These are phyloP conservation scores for Ormyrus thymus DNA, from an alignment of 2,888 invertebrate species.

Conservation along the genomic window DNA sequence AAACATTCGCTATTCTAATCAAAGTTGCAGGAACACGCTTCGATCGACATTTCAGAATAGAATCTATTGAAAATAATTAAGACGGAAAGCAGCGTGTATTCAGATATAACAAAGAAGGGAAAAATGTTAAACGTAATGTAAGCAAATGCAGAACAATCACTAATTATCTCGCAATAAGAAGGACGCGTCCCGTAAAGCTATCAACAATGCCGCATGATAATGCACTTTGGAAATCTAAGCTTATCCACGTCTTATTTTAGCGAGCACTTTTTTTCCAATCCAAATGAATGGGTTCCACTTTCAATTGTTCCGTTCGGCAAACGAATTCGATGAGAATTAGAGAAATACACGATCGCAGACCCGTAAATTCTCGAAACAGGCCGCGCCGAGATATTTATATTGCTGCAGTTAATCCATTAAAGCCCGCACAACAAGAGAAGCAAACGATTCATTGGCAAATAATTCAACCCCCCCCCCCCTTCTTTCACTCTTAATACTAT, in stretches of 20 bases:
- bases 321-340: background rate
- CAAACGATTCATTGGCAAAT: no score
- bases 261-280: no score
- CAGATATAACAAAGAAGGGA: slow-evolving; percentile 15
- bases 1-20: no score
- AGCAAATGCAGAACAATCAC: slow-evolving; percentile 34
- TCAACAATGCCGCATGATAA: slow-evolving; percentile 17
- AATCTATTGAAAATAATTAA: slow-evolving; percentile 23
- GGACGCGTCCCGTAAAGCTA: slow-evolving; percentile 24
- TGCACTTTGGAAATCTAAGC: background rate
- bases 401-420: no score
- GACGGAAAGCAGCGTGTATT: background rate
- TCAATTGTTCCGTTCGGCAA: slow-evolving; percentile 4
- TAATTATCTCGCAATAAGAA: slow-evolving; percentile 39
- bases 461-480: no score
- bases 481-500: no score
- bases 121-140: slow-evolving; percentile 3
- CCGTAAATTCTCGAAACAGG: no score
- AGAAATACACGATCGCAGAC: background rate
- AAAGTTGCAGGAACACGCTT: background rate
- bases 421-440: no score
- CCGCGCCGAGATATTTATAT: no score
- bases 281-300: no score
- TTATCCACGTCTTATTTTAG: no score
- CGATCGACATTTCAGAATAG: slow-evolving; percentile 1